A percentile compares a stretch with the other conserved stretches of the same genome.
These are phyloP conservation scores for Kryphioiulus occultus DNA, from an alignment of 2,888 invertebrate genomes.

Conservation along the genomic window DNA sequence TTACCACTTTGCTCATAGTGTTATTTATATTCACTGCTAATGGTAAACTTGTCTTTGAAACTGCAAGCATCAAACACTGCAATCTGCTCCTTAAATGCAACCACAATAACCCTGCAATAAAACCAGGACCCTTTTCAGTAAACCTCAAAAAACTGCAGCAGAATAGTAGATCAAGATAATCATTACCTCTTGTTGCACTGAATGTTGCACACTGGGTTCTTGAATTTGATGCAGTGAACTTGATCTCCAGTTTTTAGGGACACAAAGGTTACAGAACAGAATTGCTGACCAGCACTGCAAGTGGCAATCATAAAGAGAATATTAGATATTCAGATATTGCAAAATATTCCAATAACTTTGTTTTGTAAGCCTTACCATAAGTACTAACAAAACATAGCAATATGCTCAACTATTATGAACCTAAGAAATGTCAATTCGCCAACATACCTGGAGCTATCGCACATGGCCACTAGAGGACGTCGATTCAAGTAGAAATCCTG, in stretches of 20 bases:
- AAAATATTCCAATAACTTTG: no score
- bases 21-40: constrained; percentile 71
- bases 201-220: constrained; percentile 86
- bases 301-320: neutral
- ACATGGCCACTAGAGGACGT: constrained; percentile 88
- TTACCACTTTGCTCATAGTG: neutral
- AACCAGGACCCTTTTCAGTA: neutral
- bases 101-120: constrained; percentile 74
- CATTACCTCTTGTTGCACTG: constrained; percentile 77
- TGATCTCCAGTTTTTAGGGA: constrained; percentile 84
- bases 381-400: constrained; percentile 33
- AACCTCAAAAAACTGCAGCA: neutral
- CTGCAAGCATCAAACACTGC: constrained; percentile 90
- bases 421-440: neutral
- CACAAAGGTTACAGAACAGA: constrained; percentile 82
- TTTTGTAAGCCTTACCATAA: neutral
- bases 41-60: constrained; percentile 83
- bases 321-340: neutral
- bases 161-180: neutral
- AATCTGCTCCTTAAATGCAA: constrained; percentile 87
- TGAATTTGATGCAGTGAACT: constrained; percentile 90
- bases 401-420: neutral
- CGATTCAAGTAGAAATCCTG: constrained; percentile 78
- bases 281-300: constrained; percentile 71
- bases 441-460: constrained; percentile 77